These are phyloP conservation scores for Nylanderia fulva DNA, from an alignment of 1,140 invertebrate species.

Conservation along the genomic window DNA sequence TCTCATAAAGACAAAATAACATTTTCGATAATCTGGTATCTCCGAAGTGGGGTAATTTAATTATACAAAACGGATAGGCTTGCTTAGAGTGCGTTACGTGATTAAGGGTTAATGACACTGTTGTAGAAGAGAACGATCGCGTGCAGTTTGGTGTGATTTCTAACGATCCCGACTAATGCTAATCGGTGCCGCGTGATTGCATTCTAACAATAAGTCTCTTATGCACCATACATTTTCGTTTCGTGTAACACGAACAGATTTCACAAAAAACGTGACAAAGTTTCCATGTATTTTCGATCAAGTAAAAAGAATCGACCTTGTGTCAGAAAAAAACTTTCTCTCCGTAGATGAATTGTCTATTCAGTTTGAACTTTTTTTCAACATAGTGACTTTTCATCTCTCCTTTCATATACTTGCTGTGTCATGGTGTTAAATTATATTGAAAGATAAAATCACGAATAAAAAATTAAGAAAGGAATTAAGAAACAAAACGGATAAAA, in stretches of 20 bases:
- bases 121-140: slow-evolving; percentile 13
- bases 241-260: background rate
- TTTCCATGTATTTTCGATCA: background rate
- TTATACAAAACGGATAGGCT: slow-evolving; percentile 11
- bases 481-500: background rate
- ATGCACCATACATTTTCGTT: slow-evolving; percentile 1
- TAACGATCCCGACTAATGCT: slow-evolving; percentile 12
- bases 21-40: background rate
- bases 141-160: slow-evolving; percentile 20
- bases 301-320: background rate
- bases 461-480: slow-evolving; percentile 14
- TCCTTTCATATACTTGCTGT: background rate
- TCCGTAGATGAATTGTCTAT: slow-evolving; percentile 2
- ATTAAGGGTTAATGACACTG: slow-evolving; percentile 43
- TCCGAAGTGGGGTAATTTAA: slow-evolving; percentile 17
- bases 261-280: background rate
- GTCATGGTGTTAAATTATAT: slow-evolving; percentile 6
- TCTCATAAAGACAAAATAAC: background rate
- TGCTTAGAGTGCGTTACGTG: background rate
- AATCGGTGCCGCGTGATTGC: slow-evolving; percentile 7
- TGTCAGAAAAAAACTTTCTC: slow-evolving; percentile 58
- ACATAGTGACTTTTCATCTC: background rate
- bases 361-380: background rate
- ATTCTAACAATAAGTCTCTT: background rate
- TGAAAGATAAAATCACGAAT: background rate